Evolutionary conservation across 2,113 vertebrate genomes (phyloP), one percentile per base, ranked within the genome.

Genomic region (Crypturellus undulatus): DNA sequence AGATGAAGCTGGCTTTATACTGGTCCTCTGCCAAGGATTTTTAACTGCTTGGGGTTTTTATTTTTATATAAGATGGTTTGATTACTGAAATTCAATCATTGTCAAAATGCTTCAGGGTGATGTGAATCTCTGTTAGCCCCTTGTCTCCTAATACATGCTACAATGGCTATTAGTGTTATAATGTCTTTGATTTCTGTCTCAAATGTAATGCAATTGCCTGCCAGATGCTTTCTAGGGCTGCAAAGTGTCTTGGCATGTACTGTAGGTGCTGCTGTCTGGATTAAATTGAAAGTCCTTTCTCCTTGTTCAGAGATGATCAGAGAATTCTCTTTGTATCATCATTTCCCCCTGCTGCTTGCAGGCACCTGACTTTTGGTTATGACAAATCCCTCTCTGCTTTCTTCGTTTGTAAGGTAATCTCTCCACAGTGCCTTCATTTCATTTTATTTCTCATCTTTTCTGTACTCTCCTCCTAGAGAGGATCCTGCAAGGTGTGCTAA

Each of bases 371-470:
- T 96, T 94, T 62, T 79, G 85, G 65, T 96, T 54, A 60, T 93
- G 77, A 89, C 51, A 84, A 84, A 62, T 56, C 25, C 75, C 28
- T 85, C 73, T 92, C 73, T 15, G 42, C 19, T 86, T 67, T 85
- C 79, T 40, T 85, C 34, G 64, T 96, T 94, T 93, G 42, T 90
- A 89, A 72, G 43, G 47, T 89, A 94, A 89, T 96, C 38, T 91
- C 90, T 91, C 28, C 45, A 52, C 64, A 65, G 54, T 73, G 12
- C 68, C 84, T 77, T 90, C 5, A 77, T 89, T 90, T 87, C 10
- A 40, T 80, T 92, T 73, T 86, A 60, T 77, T 7, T 40, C 49
- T 30, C 38, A 52, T 90, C 84, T 96, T 59, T 80, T 69, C 70
- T 65, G 19, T 4, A 63, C 68, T 94, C 63, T 69, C 32, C 79